A percentile compares a stretch with the other conserved stretches of the same genome.
phyloP scores from a whole-genome alignment of 2,888 invertebrate species.

The Aphidius colemani region DNA sequence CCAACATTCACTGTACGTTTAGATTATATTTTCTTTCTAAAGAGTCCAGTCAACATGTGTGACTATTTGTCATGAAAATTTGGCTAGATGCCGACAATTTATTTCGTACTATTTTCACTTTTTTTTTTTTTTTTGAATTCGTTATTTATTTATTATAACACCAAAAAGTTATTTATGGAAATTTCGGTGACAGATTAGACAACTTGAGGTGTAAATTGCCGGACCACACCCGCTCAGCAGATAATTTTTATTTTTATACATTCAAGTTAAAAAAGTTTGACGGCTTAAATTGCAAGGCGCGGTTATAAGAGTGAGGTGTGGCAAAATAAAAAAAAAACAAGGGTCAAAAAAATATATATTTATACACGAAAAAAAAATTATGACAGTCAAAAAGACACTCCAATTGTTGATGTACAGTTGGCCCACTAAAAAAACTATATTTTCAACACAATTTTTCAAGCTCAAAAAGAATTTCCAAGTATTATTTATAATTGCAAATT shows the following conservation, averaged over 20 bases:
- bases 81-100: conserved; percentile 13
- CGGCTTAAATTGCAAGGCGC: conserved; percentile 11
- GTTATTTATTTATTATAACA: conserved; percentile 3
- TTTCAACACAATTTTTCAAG: too few species aligned
- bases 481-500: too few species aligned
- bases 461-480: too few species aligned
- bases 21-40: too few species aligned
- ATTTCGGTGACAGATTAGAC: conserved; percentile 2
- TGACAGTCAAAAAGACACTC: too few species aligned
- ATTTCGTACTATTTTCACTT: background rate
- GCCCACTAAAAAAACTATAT: too few species aligned
- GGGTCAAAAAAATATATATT: too few species aligned
- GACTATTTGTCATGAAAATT: too few species aligned
- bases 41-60: too few species aligned
- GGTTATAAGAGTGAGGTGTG: conserved; percentile 8
- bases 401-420: too few species aligned
- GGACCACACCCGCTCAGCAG: conserved; percentile 1
- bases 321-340: background rate
- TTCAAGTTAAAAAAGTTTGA: too few species aligned
- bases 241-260: background rate
- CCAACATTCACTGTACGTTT: too few species aligned
- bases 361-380: background rate
- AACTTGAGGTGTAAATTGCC: conserved; percentile 1
- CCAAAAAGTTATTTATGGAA: background rate
- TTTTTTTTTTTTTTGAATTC: background rate